A percentile compares a stretch with the other conserved stretches of the same genome.
These are phyloP conservation scores for Rissa tridactyla DNA, from an alignment of 2,113 vertebrate genomes.

Conservation along the genomic window DNA sequence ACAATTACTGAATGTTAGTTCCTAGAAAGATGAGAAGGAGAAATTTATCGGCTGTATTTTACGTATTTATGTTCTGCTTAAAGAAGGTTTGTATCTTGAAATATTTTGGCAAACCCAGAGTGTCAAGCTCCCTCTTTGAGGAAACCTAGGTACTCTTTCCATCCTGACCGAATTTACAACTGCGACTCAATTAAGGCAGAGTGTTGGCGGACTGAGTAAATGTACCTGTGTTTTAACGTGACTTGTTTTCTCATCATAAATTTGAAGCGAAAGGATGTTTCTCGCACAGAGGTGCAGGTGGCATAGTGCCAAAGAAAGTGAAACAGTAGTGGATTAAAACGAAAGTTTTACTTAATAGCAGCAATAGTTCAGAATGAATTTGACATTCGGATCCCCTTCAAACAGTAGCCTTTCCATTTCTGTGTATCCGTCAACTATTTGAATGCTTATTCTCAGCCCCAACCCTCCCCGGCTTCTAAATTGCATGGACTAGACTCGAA, in stretches of 20 bases:
- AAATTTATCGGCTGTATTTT: not conserved
- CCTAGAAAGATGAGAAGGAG: slow-evolving; percentile 14
- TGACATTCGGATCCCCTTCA: slow-evolving; percentile 15
- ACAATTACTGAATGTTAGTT: not conserved
- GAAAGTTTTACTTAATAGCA: not conserved
- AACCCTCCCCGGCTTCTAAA: slow-evolving; percentile 43
- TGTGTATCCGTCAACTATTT: slow-evolving; percentile 23
- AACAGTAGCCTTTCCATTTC: slow-evolving; percentile 10
- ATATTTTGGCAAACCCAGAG: not conserved
- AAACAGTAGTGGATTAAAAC: not conserved
- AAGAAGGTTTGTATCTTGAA: not conserved
- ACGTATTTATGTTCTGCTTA: not conserved
- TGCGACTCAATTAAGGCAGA: not conserved
- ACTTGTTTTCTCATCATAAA: not conserved
- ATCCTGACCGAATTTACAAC: not conserved
- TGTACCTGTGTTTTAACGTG: not conserved
- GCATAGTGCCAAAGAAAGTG: not conserved
- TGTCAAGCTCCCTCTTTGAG: not conserved
- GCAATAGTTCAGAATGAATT: not conserved
- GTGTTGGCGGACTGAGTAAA: not conserved
- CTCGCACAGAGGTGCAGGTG: not conserved
- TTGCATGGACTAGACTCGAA: slow-evolving; percentile 62
- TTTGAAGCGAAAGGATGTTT: not conserved
- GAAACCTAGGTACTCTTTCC: not conserved
- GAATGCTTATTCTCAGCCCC: slow-evolving; percentile 40